Evolutionary conservation across 1,140 invertebrate species (phyloP).

Genomic region (Pseudomyrmex sp.): DNA sequence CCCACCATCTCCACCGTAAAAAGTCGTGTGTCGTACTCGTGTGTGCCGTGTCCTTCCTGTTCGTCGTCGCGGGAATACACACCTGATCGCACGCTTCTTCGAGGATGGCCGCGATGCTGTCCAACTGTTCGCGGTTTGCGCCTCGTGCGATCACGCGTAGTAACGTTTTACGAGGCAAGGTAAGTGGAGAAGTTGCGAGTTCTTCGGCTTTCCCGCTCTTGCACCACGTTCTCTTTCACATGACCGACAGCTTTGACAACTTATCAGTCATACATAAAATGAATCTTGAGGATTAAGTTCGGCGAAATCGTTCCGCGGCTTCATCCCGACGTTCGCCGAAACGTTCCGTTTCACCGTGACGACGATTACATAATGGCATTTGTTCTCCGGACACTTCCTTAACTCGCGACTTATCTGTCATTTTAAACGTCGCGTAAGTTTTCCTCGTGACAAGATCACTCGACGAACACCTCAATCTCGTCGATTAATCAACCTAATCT

Average conservation of each 20-base stretch:
- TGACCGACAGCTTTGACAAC: constrained; percentile 7
- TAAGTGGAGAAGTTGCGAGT: constrained; percentile 49
- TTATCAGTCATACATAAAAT: background rate
- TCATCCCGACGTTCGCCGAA: background rate
- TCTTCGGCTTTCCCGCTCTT: background rate
- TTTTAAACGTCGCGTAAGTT: background rate
- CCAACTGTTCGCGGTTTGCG: constrained; percentile 81
- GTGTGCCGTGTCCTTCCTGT: constrained; percentile 11
- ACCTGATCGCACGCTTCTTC: constrained; percentile 47
- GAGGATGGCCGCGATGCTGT: constrained; percentile 83
- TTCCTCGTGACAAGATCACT: background rate
- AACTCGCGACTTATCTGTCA: constrained; percentile 28
- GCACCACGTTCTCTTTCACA: no score
- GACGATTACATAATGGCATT: constrained; percentile 62
- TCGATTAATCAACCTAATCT: background rate
- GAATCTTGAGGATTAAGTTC: background rate
- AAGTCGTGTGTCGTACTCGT: background rate
- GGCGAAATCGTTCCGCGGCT: constrained; percentile 4
- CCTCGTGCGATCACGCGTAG: constrained; percentile 80
- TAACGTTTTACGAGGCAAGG: constrained; percentile 80
- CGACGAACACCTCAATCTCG: background rate
- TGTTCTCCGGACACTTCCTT: background rate
- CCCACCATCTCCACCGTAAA: background rate
- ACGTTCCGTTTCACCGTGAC: constrained; percentile 13
- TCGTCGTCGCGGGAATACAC: constrained; percentile 54